Base-by-base conservation (phyloP, 2,888 invertebrate genomes). In the Dicyrtoma fusca region DNA sequence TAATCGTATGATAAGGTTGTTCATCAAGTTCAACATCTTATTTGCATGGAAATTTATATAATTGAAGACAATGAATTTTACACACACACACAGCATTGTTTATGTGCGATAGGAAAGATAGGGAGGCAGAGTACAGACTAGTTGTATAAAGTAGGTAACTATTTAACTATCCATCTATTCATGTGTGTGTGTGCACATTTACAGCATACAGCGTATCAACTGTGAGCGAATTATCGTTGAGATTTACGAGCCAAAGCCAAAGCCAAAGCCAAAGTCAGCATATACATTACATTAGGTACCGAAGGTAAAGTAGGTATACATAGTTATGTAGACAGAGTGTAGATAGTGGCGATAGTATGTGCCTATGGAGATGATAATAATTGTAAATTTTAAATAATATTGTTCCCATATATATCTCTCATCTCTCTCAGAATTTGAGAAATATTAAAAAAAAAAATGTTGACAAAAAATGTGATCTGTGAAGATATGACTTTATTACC, bases 401-500 rank as follows among this genome's bases (percentile, higher is more conserved):
- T 34, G 8, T 34, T 34, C 34, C 34, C 34, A 34, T 34, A 34
- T 34, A 3, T 34, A 34, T 8, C 34, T 34, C 34, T 34, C 34
- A 34, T 34, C 34, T 34, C 34, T 34, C 34, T 8, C 34, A 34
- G 34, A 34, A 34, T 34, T 34, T 34, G 34, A 34, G 34, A 34
- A 34, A 34, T 34, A 34, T 34, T 34, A 5, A 34, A 34, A 55
- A 55, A 5, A 5, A 34, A 34, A 55, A 55, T 21, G 55, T 44
- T 42, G 62, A 63, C 34, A 34, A 34, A 34, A 63, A 45, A 47
- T 45, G 47, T 44, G 13, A 45, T 47, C 14, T 64, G 49, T 23
- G 25, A 14, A 47, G 65, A 65, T 65, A 51, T 51, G 23, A 51
- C 65, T 65, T 65, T 65, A 65, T 65, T 65, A 51, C 65, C 65